phyloP scores from a whole-genome alignment of 2,797 vertebrate genomes.

The Myripristis murdjan region DNA sequence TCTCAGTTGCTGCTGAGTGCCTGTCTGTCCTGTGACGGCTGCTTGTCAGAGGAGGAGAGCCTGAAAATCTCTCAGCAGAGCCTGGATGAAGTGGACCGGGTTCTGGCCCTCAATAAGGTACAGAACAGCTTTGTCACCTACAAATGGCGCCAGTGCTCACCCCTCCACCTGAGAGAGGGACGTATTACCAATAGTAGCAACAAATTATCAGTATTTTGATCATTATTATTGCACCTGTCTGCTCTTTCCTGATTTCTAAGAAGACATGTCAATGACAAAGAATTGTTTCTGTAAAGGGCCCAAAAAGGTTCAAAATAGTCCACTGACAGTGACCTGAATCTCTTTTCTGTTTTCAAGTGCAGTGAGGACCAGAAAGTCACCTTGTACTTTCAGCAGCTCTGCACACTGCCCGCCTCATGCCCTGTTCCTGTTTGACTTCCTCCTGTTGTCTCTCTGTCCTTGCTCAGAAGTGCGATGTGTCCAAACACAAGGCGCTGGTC shows the following conservation, averaged over 20 bases:
- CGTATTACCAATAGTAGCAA: too few relatives aligned
- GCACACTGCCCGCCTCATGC: too few relatives aligned
- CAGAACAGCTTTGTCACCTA: neutral
- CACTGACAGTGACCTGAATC: too few relatives aligned
- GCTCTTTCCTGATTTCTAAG: too few relatives aligned
- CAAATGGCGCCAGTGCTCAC: neutral
- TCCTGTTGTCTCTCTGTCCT: slow-evolving; percentile 17
- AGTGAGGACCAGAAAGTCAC: neutral
- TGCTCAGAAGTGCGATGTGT: slow-evolving; percentile 91
- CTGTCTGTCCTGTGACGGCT: slow-evolving; percentile 95
- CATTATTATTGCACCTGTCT: too few relatives aligned
- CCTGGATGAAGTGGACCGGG: slow-evolving; percentile 88
- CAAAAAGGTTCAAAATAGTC: too few relatives aligned
- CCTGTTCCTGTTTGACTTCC: too few relatives aligned
- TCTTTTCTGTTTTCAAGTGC: too few relatives aligned
- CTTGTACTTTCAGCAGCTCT: too few relatives aligned
- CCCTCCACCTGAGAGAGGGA: neutral
- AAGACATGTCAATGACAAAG: too few relatives aligned
- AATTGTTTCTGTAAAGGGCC: too few relatives aligned
- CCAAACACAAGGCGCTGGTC: slow-evolving; percentile 93
- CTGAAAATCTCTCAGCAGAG: slow-evolving; percentile 92
- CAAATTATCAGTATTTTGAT: too few relatives aligned
- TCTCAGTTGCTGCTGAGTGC: slow-evolving; percentile 92
- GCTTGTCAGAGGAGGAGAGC: slow-evolving; percentile 91
- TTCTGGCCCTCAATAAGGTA: slow-evolving; percentile 95